Conservation (phyloP, 2,113 vertebrate genomes). For the Leptosomus discolor region DNA sequence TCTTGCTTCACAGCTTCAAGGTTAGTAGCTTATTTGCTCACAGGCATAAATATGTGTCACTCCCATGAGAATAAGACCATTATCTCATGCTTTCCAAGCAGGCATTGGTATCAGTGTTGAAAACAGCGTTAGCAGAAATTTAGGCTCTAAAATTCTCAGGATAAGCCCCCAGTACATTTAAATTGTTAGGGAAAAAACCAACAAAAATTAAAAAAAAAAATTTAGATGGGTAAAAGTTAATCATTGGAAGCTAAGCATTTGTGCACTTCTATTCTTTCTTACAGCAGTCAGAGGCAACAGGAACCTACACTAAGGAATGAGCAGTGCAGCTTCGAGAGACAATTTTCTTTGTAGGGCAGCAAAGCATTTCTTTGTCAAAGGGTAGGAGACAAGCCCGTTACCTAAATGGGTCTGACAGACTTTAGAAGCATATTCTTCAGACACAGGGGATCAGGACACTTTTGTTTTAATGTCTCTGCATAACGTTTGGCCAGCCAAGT, state of each 20-base stretch:
- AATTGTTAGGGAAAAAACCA: conserved; percentile 53
- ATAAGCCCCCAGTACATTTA: conserved; percentile 75
- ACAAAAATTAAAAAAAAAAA: conserved; percentile 59
- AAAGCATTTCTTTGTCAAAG: neutral
- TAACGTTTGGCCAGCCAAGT: neutral
- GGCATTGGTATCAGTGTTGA: conserved; percentile 77
- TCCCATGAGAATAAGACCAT: conserved; percentile 77
- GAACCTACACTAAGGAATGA: conserved; percentile 60
- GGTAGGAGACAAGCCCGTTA: neutral
- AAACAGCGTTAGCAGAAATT: conserved; percentile 75
- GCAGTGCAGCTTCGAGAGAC: conserved; percentile 19
- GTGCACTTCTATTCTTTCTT: conserved; percentile 81
- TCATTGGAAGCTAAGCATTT: conserved; percentile 81
- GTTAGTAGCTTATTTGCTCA: conserved; percentile 70
- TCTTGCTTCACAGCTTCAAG: conserved; percentile 48
- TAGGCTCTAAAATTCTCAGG: conserved; percentile 70
- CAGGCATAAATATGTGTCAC: conserved; percentile 80
- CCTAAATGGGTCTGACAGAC: neutral
- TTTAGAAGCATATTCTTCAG: neutral
- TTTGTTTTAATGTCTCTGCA: neutral
- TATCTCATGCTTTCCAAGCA: conserved; percentile 82
- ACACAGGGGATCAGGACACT: neutral
- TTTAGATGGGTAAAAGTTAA: conserved; percentile 79
- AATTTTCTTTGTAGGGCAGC: conserved; percentile 21
- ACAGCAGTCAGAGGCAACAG: conserved; percentile 77